phyloP scores from a whole-genome alignment of 2,797 vertebrate genomes.

The Sebastolobus altivelis region DNA sequence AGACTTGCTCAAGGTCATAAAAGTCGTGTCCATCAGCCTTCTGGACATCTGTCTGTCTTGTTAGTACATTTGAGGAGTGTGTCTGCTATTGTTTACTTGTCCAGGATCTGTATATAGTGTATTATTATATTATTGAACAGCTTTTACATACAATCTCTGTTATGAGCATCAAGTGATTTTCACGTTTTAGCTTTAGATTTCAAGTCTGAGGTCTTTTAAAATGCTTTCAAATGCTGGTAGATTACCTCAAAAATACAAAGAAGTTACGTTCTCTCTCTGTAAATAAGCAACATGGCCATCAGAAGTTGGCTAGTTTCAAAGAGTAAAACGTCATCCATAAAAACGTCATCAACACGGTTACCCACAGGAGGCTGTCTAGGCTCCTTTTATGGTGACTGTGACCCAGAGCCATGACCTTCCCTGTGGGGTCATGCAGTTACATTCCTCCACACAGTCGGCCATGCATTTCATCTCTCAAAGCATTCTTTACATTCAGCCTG shows the following conservation, averaged over 20 bases:
- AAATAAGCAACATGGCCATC: neutral
- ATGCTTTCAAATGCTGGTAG: neutral
- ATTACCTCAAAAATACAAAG: neutral
- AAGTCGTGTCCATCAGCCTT: conserved; percentile 4
- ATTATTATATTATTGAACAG: neutral
- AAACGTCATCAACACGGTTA: conserved; percentile 8
- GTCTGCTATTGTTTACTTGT: conserved; percentile 12
- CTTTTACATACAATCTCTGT: neutral
- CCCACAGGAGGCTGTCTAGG: neutral
- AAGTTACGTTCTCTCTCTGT: neutral
- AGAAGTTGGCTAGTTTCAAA: neutral
- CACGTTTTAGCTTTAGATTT: conserved; percentile 1
- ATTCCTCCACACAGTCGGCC: conserved; percentile 26
- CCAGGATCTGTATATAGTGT: neutral
- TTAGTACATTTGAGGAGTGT: neutral
- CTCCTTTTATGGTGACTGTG: conserved; percentile 9
- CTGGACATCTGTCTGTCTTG: neutral
- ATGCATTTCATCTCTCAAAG: conserved; percentile 4
- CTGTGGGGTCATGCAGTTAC: conserved; percentile 2
- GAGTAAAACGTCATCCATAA: conserved; percentile 4
- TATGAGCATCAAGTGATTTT: no score
- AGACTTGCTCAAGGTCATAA: neutral
- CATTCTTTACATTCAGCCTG: conserved; percentile 17
- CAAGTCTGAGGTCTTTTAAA: neutral
- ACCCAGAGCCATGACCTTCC: conserved; percentile 6